Evolutionary conservation across 1,140 invertebrate species (phyloP), one percentile per base, ranked within the genome.

Genomic region (Diorhabda carinulata): DNA sequence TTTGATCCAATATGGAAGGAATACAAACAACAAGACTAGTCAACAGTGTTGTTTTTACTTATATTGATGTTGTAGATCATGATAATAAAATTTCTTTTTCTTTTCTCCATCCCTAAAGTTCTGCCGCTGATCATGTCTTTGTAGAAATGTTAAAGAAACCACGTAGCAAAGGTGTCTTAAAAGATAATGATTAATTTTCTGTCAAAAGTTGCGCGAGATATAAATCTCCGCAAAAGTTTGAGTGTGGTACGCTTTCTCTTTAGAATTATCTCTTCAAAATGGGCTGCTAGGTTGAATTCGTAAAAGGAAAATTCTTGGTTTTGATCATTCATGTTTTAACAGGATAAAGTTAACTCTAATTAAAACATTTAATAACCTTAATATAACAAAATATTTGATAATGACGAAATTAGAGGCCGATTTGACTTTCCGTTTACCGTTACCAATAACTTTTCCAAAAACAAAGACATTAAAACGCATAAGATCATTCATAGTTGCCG

Each of bases 131-230:
- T 52, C 47, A n/a, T 52, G n/a, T 52, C 47, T 52, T n/a, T 52
- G 59, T 40, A 40, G 65, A 72, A 72, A 69, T 72, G 71, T 72
- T 67, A 72, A 72, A 72, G 68, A 56, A 72, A 68, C 70, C 71
- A 72, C 71, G 68, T 70, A 68, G 66, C 67, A 64, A 64, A 65
- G 68, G 66, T 67, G 67, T 64, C 67, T 67, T 60, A 66, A 70
- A 70, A 67, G 68, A 72, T 72, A 73, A 73, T 73, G 69, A 73
- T 73, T 73, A 73, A 73, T 73, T 73, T 70, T 70, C 66, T 70
- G 71, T 73, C 71, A 73, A 68, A 73, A 73, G 61, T 73, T 73
- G 63, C 58, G 57, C 62, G 43, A 70, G 71, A 70, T 73, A 73
- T 73, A 70, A 73, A 73, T 73, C 71, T 73, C 64, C 61, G 57